Evolutionary conservation across 2,113 vertebrate species (phyloP).

Genomic region (Zingel zingel): DNA sequence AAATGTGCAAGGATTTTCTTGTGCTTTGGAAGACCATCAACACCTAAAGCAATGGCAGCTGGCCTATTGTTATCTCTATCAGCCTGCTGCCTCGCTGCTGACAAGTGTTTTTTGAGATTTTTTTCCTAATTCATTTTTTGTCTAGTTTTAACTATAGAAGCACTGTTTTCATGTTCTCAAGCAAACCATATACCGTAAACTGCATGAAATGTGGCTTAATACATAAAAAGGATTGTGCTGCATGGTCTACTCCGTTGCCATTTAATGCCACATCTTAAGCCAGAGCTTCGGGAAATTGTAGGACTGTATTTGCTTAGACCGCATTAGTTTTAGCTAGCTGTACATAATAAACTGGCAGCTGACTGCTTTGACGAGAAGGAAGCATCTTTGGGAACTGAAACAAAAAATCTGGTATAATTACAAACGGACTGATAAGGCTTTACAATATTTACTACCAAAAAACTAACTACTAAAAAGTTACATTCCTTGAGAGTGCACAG

Average conservation of each 20-base stretch:
- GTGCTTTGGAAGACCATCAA: not conserved
- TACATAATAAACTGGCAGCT: not conserved
- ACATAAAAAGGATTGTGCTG: not conserved
- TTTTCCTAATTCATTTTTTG: not conserved
- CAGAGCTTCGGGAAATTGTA: not conserved
- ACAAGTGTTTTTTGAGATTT: not conserved
- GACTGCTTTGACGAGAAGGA: not conserved
- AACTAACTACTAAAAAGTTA: not conserved
- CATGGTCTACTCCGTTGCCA: not conserved
- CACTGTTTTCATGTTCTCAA: not conserved
- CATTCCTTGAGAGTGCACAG: not conserved
- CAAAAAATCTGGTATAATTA: not conserved
- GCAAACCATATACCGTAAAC: not conserved
- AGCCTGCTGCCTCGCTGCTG: not conserved
- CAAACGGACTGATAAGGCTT: not conserved
- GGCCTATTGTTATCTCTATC: slow-evolving; percentile 1
- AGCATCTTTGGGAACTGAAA: not conserved
- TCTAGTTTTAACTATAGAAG: not conserved
- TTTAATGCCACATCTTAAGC: not conserved
- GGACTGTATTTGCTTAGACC: not conserved
- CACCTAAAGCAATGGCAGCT: not conserved
- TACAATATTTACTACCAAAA: not conserved
- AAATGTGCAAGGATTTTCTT: not conserved
- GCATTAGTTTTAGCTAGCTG: not conserved
- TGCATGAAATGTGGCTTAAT: not conserved